These are phyloP conservation scores for Dicerorhinus sumatrensis DNA, from an alignment of 2,113 vertebrate genomes.

Conservation along the genomic window DNA sequence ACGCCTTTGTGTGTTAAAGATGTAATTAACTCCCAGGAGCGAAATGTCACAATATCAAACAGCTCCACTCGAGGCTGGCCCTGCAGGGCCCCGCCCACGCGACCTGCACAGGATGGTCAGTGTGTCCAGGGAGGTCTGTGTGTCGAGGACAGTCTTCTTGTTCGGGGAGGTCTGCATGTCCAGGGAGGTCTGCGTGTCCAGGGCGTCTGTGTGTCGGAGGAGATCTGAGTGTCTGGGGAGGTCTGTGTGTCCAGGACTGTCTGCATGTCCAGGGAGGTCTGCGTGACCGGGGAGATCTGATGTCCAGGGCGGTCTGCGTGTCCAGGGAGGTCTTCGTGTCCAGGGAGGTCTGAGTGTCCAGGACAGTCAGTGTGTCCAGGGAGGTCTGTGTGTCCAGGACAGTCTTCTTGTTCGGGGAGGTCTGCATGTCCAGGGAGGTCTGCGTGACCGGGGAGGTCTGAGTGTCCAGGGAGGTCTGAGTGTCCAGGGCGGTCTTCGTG, in stretches of 20 bases:
- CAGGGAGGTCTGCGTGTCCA: background rate
- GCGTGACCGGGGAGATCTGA: too few species aligned
- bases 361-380: too few species aligned
- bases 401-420: too few species aligned
- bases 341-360: too few species aligned
- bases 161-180: background rate
- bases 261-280: background rate
- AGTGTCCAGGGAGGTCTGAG: too few species aligned
- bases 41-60: background rate
- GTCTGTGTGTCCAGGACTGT: background rate
- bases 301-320: background rate
- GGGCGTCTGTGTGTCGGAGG: background rate
- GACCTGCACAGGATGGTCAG: background rate
- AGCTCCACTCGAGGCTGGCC: background rate
- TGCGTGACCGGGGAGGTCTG: too few species aligned
- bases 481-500: too few species aligned
- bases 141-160: background rate
- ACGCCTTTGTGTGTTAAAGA: conserved; percentile 66
- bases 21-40: conserved; percentile 61
- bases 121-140: fast-evolving
- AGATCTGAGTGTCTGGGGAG: background rate
- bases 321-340: background rate
- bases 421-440: too few species aligned
- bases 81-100: background rate
- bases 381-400: too few species aligned